Base-by-base conservation (phyloP, 2,888 invertebrate species). In the Corythucha ciliata region DNA sequence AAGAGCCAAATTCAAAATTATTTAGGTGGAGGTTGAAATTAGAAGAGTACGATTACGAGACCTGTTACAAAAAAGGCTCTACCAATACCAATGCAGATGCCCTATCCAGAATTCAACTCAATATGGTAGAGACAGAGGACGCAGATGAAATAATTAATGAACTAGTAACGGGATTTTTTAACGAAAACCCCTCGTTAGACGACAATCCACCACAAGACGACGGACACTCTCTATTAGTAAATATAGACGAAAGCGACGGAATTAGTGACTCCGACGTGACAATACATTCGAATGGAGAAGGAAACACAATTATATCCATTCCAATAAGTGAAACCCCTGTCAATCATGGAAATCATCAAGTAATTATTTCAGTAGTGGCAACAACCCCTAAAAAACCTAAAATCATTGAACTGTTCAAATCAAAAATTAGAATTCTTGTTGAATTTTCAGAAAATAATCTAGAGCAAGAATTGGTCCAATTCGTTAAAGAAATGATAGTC, bases 1-100 rank as follows among this genome's bases (percentile, higher is more conserved):
- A 64, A 54, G 64, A 67, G 4, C 65, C 64, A 1, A 55, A 54
- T 8, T 60, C 60, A 0, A 44, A 61, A 41, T 48, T 68, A 26
- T 53, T 62, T 4, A 42, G 64, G 36, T 68, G 65, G 64, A 48
- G 63, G 36, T 36, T 66, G 4, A 53, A 55, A 50, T 34, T 67
- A 3, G 59, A 63, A 24, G 65, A 67, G 52, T 66, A 62, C 44
- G 61, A 65, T 12, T 67, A 63, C 20, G 57, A 62, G 48, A 62
- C 67, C 26, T 4, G 25, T 2, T 39, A 48, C 21, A 48, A 48
- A 25, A 33, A 47, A 21, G 47, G 34, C 2, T n/a, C 34, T 18
- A 10, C 14, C 5, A 47, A 47, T 39, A 10, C 29, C 3, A 40
- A 29, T 18, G 48, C 32, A 3, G 40, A 48, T 14, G 48, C 48